phyloP scores from a whole-genome alignment of 2,888 invertebrate genomes.

The Drosophila niveifrons region DNA sequence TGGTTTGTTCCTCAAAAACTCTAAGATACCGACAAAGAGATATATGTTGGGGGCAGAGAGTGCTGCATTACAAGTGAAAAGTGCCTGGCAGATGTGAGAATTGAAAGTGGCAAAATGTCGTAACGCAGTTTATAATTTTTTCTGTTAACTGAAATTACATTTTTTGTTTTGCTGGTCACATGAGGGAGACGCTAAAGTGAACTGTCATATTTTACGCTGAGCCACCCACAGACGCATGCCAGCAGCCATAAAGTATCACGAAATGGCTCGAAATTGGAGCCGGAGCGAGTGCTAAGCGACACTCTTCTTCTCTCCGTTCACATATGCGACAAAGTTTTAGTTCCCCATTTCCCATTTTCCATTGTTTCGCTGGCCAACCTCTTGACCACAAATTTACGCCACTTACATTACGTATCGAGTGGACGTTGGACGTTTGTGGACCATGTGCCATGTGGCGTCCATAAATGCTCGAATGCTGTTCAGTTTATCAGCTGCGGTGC shows the following conservation, averaged over 20 bases:
- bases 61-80: constrained; percentile 31
- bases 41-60: background rate
- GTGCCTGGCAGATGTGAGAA: constrained; percentile 11
- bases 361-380: constrained; percentile 53
- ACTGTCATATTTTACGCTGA: constrained; percentile 59
- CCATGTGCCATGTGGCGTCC: constrained; percentile 60
- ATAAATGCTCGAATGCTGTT: constrained; percentile 59
- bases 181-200: constrained; percentile 8
- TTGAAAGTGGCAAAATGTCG: constrained; percentile 38
- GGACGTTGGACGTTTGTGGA: background rate
- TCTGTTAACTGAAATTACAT: constrained; percentile 59
- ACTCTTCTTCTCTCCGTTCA: background rate
- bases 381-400: constrained; percentile 77
- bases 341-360: constrained; percentile 1
- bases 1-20: constrained; percentile 15
- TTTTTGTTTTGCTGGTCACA: constrained; percentile 27
- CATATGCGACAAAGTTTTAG: constrained; percentile 29
- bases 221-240: constrained; percentile 6
- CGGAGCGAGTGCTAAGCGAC: constrained; percentile 10
- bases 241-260: constrained; percentile 31
- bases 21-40: constrained; percentile 16
- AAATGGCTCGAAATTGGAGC: constrained; percentile 41
- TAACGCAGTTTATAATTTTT: constrained; percentile 57
- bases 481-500: constrained; percentile 47
- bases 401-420: constrained; percentile 68